Conservation (phyloP, 2,888 invertebrate species). For the Listrodromus nycthemerus region DNA sequence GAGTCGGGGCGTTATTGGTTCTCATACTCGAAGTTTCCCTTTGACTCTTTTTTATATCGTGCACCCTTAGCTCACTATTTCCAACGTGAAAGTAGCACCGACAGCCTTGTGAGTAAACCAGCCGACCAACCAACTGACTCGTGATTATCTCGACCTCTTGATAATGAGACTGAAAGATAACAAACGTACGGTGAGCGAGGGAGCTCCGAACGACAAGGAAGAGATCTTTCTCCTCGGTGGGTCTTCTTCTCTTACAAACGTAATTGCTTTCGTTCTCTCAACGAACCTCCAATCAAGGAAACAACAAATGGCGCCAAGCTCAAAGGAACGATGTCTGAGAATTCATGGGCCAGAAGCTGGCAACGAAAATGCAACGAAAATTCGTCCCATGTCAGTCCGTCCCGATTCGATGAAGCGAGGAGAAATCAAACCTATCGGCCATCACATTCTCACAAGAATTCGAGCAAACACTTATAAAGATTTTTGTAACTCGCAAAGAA, state of each 20-base stretch:
- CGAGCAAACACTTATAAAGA: too few relatives aligned
- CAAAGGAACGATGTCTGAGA: background rate
- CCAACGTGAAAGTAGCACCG: conserved; percentile 69
- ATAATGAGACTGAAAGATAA: conserved; percentile 16
- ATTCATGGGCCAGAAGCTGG: too few relatives aligned
- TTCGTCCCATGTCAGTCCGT: too few relatives aligned
- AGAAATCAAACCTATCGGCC: too few relatives aligned
- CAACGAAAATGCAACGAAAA: too few relatives aligned
- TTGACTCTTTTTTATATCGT: conserved; percentile 51
- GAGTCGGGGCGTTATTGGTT: conserved; percentile 47
- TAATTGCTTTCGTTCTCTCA: background rate
- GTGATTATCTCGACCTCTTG: conserved; percentile 74
- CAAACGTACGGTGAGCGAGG: background rate
- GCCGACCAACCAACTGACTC: conserved; percentile 78
- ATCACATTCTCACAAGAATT: too few relatives aligned
- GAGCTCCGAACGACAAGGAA: conserved; percentile 1
- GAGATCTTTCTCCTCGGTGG: background rate
- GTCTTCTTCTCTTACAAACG: background rate
- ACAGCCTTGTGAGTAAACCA: conserved; percentile 75
- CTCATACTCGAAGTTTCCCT: conserved; percentile 41
- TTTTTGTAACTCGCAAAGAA: too few relatives aligned
- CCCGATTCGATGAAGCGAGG: too few relatives aligned
- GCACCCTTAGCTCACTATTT: conserved; percentile 64
- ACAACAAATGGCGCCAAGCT: background rate
- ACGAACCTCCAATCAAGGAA: background rate